Evolutionary conservation across 2,797 vertebrate species (phyloP).

Genomic region (Dendrocincla fuliginosa): DNA sequence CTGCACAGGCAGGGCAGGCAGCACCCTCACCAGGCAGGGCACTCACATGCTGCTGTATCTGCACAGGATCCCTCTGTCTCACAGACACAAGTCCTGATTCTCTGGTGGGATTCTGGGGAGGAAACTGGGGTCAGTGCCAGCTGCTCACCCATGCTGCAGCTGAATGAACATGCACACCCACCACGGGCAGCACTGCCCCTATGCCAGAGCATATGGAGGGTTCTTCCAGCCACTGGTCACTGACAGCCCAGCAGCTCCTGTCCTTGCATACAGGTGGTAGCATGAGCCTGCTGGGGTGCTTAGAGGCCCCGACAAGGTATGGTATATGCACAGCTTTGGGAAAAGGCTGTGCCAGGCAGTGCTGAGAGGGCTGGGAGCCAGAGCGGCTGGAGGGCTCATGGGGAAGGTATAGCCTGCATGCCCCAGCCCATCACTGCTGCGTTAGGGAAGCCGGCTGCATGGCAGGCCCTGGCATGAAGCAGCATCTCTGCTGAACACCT

Average conservation of each 20-base stretch:
- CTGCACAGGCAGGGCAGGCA: not conserved
- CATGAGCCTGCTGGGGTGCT: not conserved
- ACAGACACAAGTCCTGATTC: accelerated
- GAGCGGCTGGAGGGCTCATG: not conserved
- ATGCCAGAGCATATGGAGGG: accelerated
- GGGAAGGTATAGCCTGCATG: not conserved
- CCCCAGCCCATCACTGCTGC: conserved; percentile 19
- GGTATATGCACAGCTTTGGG: not conserved
- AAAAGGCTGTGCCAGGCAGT: not conserved
- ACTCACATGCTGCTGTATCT: accelerated
- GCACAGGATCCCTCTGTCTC: not conserved
- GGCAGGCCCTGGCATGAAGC: conserved; percentile 56
- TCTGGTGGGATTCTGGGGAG: not conserved
- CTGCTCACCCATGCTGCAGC: not conserved
- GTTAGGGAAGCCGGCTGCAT: not conserved
- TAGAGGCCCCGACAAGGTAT: not conserved
- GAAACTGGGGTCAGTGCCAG: not conserved
- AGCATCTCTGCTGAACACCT: not conserved
- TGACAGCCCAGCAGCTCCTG: accelerated
- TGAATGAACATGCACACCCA: not conserved
- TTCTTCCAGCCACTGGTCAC: not conserved
- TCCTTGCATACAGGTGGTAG: accelerated
- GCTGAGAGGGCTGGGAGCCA: not conserved
- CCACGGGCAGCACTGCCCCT: not conserved
- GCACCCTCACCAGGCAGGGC: not conserved